A percentile compares a stretch with the other conserved stretches of the same genome.
phyloP scores from a whole-genome alignment of 2,797 vertebrate species.

The Amniataba percoides region DNA sequence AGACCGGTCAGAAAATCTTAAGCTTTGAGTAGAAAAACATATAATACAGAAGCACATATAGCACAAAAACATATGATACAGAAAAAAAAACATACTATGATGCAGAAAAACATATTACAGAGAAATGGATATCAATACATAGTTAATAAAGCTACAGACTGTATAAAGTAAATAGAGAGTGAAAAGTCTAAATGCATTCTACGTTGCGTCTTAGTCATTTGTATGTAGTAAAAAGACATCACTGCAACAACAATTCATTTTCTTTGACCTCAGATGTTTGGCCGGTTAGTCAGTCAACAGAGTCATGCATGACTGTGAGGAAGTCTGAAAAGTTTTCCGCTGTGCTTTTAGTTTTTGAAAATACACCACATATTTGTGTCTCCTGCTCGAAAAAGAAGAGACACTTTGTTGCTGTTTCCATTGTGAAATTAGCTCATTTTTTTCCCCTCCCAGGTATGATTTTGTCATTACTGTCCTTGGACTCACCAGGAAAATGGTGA shows the following conservation, averaged over 20 bases:
- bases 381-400: not conserved
- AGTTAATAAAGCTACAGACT: no score
- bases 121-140: no score
- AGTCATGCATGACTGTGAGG: not conserved
- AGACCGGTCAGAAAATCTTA: no score
- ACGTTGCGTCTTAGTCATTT: not conserved
- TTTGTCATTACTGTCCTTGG: conserved; percentile 19
- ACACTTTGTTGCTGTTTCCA: conserved; percentile 15
- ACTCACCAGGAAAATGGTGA: conserved; percentile 16
- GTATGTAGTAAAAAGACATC: not conserved
- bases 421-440: not conserved
- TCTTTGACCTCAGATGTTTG: not conserved
- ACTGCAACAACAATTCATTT: not conserved
- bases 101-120: no score
- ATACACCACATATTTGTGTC: conserved; percentile 1
- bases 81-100: no score
- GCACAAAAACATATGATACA: no score
- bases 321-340: conserved; percentile 12
- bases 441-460: conserved; percentile 2
- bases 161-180: not conserved
- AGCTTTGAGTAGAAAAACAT: no score
- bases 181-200: not conserved
- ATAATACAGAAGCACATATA: no score
- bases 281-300: not conserved
- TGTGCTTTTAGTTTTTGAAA: not conserved